Evolutionary conservation across 2,888 invertebrate species (phyloP), one percentile per base, ranked within the genome.

Genomic region (Xanthorhoe designata): DNA sequence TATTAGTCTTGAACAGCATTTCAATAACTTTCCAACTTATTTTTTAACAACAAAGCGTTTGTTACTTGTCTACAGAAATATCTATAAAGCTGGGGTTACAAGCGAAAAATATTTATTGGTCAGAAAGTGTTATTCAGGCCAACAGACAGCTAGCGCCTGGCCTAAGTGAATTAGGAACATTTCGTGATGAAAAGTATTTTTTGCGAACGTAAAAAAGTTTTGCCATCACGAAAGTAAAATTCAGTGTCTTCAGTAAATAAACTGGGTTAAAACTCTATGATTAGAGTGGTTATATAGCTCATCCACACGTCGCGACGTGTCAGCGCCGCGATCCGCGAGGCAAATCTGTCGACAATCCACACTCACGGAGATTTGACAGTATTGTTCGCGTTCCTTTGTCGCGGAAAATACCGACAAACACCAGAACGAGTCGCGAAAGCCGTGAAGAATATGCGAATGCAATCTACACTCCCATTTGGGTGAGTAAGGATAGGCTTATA

Each of bases 171-270:
- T 13, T 42, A 2, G 2, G 4, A 55, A 19, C 45, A 56, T 15
- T 56, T 56, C 24, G 9, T 15, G 15, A 56, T 56, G 45, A 29
- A 55, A 47, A 56, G 47, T 29, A 56, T 29, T 56, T 32, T 47
- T 56, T 19, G 3, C n/a, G 17, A 47, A 29, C 42, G 42, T 55
- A 24, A 56, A 55, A 24, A 24, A 56, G 24, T 29, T 47, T 47
- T 47, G 19, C 19, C 42, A 13, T 17, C 7, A 17, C 7, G 47
- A 47, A 17, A 55, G 55, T 56, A 17, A 29, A 56, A 56, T 29
- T 9, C 24, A 38, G 17, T 13, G 19, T 10, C 19, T 18, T 45
- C 17, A 15, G 15, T 4, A 56, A 45, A 47, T 32, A 32, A 32
- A 32, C 2, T 24, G 5, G 24, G 24, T 24, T 5, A 5, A 3